Percentiles rank a stretch among this genome's conserved stretches.
Evolutionary conservation across 2,797 vertebrate species (phyloP).

Genomic region (Sandelia bainsii): DNA sequence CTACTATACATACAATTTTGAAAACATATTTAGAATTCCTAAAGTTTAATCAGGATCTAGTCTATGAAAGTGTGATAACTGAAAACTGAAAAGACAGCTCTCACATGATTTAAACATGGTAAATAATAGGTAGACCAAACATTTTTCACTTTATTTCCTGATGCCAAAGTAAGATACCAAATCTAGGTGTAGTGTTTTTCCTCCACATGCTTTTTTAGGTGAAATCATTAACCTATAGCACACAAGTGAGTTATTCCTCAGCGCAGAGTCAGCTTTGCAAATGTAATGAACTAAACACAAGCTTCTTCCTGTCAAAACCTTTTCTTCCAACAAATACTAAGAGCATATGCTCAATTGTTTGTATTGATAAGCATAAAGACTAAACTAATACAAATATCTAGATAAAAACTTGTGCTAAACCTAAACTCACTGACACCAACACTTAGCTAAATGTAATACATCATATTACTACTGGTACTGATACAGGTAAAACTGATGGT

Average conservation of each 20-base stretch:
- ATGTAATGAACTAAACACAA: slow-evolving; percentile 4
- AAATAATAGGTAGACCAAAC: not conserved
- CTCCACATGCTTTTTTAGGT: not conserved
- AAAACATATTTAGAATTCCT: not conserved
- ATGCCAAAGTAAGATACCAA: too few relatives aligned
- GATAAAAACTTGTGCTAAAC: not conserved
- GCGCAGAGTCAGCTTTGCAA: slow-evolving; percentile 37
- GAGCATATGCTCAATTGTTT: not conserved
- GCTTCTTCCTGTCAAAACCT: not conserved
- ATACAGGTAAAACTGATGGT: not conserved
- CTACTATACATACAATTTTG: not conserved
- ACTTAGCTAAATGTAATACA: not conserved
- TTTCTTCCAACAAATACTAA: not conserved
- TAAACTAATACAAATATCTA: not conserved
- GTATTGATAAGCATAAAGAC: not conserved
- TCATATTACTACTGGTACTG: not conserved
- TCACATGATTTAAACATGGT: not conserved
- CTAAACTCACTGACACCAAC: not conserved
- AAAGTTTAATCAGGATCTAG: not conserved
- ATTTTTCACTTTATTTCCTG: too few relatives aligned
- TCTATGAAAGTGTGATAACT: too few relatives aligned
- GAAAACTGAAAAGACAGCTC: too few relatives aligned
- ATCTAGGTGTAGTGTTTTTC: not conserved
- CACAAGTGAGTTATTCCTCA: not conserved
- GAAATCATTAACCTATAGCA: not conserved